Base-by-base conservation (phyloP, 1,140 invertebrate genomes). In the Subanguina moxae region DNA sequence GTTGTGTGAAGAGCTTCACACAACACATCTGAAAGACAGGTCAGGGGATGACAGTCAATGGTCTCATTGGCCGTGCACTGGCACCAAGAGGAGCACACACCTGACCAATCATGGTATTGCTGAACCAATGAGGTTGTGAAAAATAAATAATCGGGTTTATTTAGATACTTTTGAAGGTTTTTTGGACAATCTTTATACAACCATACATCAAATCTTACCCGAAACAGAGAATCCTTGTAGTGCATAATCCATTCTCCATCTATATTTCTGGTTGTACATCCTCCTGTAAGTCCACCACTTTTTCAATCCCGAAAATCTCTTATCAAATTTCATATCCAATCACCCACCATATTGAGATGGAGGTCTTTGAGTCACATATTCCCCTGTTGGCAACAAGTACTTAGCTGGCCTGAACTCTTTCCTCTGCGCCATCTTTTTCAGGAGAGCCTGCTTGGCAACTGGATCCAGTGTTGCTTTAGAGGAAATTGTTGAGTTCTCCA, bases 51-150 rank as follows among this genome's bases (percentile, higher is more conserved):
- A 63, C 80, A 82, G 5, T 45, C 19, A 9, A 80, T n/a, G 9
- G 62, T 30, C n/a, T 80, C 78, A 11, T 76, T 74, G 9, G 32
- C 38, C 19, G 56, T 38, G 46, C 80, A 82, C 45, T 75, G 67
- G 65, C 80, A 82, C 80, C 80, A 82, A 11, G 71, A 69, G 1
- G 80, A 80, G 61, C 80, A 82, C 42, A 72, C 68, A n/a, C 77
- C 74, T 0, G 74, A 70, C 76, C 74, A 80, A 32, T 81, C 79
- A 27, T 71, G 52, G 57, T 77, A 80, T 64, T 74, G 74, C 76
- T 81, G 17, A 68, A 42, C 15, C 17, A 30, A 28, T 64, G 19
- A 1, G 66, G 28, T 48, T 23, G 46, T 11, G 43, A 45, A 65
- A n/a, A n/a, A n/a, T n/a, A n/a, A n/a, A n/a, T n/a, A n/a, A n/a